Evolutionary conservation across 2,888 invertebrate species (phyloP).

Genomic region (Spodoptera littoralis): DNA sequence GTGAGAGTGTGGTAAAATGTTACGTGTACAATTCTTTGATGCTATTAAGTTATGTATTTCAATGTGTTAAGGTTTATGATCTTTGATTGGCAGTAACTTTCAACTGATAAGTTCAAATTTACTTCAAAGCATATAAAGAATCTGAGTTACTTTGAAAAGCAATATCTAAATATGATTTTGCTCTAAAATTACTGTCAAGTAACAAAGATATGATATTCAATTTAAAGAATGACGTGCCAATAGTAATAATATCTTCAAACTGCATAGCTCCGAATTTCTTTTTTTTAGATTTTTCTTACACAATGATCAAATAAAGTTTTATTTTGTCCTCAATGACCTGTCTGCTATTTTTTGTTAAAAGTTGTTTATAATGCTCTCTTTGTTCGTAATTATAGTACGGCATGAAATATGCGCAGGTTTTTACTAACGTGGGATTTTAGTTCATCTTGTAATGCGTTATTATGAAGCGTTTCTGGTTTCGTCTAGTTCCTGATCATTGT

Average conservation of each 20-base stretch:
- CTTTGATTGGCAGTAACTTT: too few relatives aligned
- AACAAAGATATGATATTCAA: too few relatives aligned
- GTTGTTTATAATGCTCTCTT: slow-evolving; percentile 48
- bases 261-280: slow-evolving; percentile 21
- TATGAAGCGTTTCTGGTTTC: slow-evolving; percentile 56
- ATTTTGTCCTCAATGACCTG: slow-evolving; percentile 39
- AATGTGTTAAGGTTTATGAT: too few relatives aligned
- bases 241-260: slow-evolving; percentile 1
- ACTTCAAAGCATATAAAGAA: too few relatives aligned
- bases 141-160: too few relatives aligned
- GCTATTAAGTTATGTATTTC: too few relatives aligned
- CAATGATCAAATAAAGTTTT: slow-evolving; percentile 41
- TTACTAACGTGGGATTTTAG: slow-evolving; percentile 57
- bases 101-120: too few relatives aligned
- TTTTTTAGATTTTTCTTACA: slow-evolving; percentile 31
- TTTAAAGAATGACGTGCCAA: too few relatives aligned
- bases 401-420: slow-evolving; percentile 49
- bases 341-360: slow-evolving; percentile 36
- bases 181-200: too few relatives aligned
- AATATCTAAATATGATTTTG: too few relatives aligned
- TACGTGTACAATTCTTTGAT: slow-evolving; percentile 22
- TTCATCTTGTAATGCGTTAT: slow-evolving; percentile 46
- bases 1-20: slow-evolving; percentile 29
- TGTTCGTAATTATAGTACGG: slow-evolving; percentile 47
- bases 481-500: slow-evolving; percentile 56